A percentile compares a stretch with the other conserved stretches of the same genome.
Conservation (phyloP, 2,113 vertebrate genomes). For the Polyodon spathula region DNA sequence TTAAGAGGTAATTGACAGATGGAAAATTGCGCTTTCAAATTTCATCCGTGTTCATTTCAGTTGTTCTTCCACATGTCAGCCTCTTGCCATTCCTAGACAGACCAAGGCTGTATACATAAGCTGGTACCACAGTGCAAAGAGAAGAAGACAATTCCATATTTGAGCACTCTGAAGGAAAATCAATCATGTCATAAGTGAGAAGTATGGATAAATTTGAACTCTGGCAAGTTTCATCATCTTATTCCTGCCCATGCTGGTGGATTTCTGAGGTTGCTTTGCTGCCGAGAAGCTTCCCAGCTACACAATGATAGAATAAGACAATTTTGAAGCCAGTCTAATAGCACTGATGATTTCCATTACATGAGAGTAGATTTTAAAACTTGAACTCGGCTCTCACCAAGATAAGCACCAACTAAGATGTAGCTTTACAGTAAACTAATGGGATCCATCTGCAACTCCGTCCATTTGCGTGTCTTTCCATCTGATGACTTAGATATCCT, state of each 20-base stretch:
- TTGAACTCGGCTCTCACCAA: no score
- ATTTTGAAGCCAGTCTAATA: conserved; percentile 64
- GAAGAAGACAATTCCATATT: conserved; percentile 74
- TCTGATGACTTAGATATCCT: no score
- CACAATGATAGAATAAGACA: conserved; percentile 51
- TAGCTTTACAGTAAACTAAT: no score
- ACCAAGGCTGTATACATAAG: conserved; percentile 84
- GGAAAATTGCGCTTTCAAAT: conserved; percentile 98
- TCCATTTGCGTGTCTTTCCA: no score
- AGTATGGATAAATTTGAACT: conserved; percentile 92
- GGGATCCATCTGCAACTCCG: no score
- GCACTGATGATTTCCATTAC: conserved; percentile 82
- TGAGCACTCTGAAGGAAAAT: conserved; percentile 95
- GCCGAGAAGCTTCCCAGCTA: conserved; percentile 60
- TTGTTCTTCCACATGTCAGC: conserved; percentile 79
- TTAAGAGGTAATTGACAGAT: conserved; percentile 86
- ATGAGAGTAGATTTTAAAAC: no score
- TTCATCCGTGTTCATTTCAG: conserved; percentile 91
- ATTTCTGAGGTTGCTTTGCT: conserved; percentile 55
- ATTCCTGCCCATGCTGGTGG: conserved; percentile 76
- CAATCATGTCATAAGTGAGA: conserved; percentile 99
- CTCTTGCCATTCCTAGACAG: conserved; percentile 64
- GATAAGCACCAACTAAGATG: no score
- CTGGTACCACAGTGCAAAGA: conserved; percentile 62
- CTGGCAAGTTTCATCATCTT: conserved; percentile 89